These are phyloP conservation scores for Pseudorasbora parva DNA, from an alignment of 2,113 vertebrate species.

Conservation along the genomic window DNA sequence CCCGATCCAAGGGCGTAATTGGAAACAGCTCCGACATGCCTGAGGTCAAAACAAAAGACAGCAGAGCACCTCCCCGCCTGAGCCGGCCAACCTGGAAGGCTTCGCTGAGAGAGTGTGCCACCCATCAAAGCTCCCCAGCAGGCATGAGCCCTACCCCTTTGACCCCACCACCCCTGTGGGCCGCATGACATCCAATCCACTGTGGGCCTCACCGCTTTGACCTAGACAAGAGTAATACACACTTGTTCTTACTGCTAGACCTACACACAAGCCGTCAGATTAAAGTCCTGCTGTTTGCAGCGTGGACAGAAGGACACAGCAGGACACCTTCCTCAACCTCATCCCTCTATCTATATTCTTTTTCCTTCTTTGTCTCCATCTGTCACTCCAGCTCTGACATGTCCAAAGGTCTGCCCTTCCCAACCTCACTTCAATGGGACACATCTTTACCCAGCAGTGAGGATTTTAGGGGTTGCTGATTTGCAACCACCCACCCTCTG, in stretches of 20 bases:
- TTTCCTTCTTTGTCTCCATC: slow-evolving; percentile 36
- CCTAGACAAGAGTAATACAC: slow-evolving; percentile 32
- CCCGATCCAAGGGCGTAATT: slow-evolving; percentile 72
- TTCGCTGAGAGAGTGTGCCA: slow-evolving; percentile 61
- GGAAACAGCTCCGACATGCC: slow-evolving; percentile 73
- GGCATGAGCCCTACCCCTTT: slow-evolving; percentile 65
- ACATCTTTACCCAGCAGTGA: slow-evolving; percentile 31
- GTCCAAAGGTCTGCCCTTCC: slow-evolving; percentile 36
- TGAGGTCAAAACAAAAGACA: slow-evolving; percentile 68
- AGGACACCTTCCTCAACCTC: slow-evolving; percentile 59
- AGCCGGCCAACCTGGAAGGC: slow-evolving; percentile 29
- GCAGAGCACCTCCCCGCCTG: slow-evolving; percentile 67
- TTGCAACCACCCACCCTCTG: slow-evolving; percentile 16
- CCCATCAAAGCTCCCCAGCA: slow-evolving; percentile 71
- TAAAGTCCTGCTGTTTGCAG: slow-evolving; percentile 30
- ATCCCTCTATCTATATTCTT: slow-evolving; percentile 27
- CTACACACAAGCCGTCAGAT: slow-evolving; percentile 29
- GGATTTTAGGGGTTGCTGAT: slow-evolving; percentile 30
- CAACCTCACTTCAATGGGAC: slow-evolving; percentile 26
- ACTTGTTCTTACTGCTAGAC: slow-evolving; percentile 4
- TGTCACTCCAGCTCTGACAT: slow-evolving; percentile 35
- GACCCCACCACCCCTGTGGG: slow-evolving; percentile 66
- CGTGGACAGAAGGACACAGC: slow-evolving; percentile 47
- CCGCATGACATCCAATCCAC: slow-evolving; percentile 71
- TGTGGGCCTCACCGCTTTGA: slow-evolving; percentile 65